Evolutionary conservation across 2,888 invertebrate genomes (phyloP), one percentile per base, ranked within the genome.

Genomic region (Hirtodrosophila alboralis): DNA sequence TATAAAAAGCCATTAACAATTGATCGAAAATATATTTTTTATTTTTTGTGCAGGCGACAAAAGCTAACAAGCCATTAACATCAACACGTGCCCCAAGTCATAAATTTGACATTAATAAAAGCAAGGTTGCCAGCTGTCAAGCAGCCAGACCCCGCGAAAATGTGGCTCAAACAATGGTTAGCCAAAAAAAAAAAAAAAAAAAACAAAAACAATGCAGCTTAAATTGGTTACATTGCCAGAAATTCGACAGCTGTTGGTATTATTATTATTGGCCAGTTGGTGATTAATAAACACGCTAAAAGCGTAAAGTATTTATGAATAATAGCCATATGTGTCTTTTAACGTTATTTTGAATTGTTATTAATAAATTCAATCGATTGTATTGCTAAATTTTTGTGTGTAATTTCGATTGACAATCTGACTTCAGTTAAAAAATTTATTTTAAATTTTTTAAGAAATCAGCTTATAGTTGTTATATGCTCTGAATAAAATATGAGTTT

Each of bases 101-200:
- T 66, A 63, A 71, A 66, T 78, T 71, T 47, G 58, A 51, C 26
- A n/a, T 31, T 36, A 59, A 79, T 71, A 71, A 75, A 75, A 63
- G 61, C 75, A 71, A 75, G 79, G 75, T 54, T 75, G 58, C 57
- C 67, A 57, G 75, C 56, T 75, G 75, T 57, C 75, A 75, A 38
- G 41, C 37, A 21, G 52, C 38, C 51, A 57, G 65, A 36, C 49
- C 28, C 31, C 34, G 37, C 57, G 33, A 62, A n/a, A 76, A 49
- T 52, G 36, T 59, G 45, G 41, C 77, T 37, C 21, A 54, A 37
- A 62, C 78, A 75, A 62, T 70, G 58, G 23, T 36, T 23, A 28
- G 49, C 27, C 30, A 36, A 37, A n/a, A n/a, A n/a, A n/a, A n/a
- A n/a, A n/a, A n/a, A n/a, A n/a, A n/a, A n/a, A n/a, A n/a, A n/a